These are phyloP conservation scores for Drosophila dives DNA, from an alignment of 2,888 invertebrate genomes.

Conservation along the genomic window DNA sequence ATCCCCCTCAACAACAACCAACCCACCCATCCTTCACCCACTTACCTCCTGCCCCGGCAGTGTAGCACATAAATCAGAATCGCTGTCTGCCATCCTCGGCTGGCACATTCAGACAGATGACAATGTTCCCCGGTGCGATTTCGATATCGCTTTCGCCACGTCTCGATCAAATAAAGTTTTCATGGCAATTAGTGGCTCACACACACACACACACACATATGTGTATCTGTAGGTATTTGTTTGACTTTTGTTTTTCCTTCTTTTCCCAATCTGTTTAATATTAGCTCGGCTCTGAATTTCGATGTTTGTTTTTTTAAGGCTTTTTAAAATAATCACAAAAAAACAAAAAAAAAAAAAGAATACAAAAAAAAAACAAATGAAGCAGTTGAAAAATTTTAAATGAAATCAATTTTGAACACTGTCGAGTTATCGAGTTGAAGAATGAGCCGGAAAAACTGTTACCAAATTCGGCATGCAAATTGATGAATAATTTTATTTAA, in stretches of 20 bases:
- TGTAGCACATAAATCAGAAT: slow-evolving; percentile 42
- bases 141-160: background rate
- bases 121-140: slow-evolving; percentile 23
- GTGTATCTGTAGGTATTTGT: background rate
- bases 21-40: background rate
- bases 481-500: slow-evolving; percentile 55
- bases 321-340: too few species aligned
- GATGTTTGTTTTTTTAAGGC: background rate
- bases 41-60: background rate
- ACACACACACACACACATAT: background rate
- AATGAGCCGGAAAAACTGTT: slow-evolving; percentile 14
- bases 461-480: slow-evolving; percentile 29
- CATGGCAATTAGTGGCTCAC: background rate
- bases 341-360: too few species aligned
- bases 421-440: background rate
- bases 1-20: background rate
- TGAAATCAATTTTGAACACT: background rate
- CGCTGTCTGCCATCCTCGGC: slow-evolving; percentile 26
- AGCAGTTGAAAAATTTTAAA: background rate
- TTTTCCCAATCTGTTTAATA: background rate
- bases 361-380: too few species aligned
- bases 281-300: background rate
- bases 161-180: slow-evolving; percentile 3
- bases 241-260: background rate
- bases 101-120: slow-evolving; percentile 25